These are phyloP conservation scores for Cygnus buccinator DNA, from an alignment of 2,113 vertebrate species.

Conservation along the genomic window DNA sequence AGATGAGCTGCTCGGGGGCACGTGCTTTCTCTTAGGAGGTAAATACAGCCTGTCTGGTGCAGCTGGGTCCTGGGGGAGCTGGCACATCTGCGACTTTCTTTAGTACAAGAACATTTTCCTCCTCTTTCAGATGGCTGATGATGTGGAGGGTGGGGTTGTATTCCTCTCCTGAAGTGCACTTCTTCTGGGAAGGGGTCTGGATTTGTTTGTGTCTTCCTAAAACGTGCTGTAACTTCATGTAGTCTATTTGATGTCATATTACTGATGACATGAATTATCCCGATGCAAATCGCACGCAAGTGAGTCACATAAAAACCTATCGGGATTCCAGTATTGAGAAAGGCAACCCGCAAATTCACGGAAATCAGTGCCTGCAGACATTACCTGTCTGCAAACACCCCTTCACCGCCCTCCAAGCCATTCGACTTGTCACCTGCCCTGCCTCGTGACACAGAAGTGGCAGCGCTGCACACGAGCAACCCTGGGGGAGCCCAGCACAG, in stretches of 20 bases:
- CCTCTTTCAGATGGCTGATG: not conserved
- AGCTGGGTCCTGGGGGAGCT: not conserved
- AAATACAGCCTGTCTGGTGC: not conserved
- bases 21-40: not conserved
- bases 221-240: rapidly evolving
- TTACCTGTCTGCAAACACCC: not conserved
- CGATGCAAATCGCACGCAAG: not conserved
- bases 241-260: not conserved
- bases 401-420: not conserved
- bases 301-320: not conserved
- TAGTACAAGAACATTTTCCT: not conserved
- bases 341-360: not conserved
- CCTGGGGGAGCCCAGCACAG: not conserved
- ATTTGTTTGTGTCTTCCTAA: not conserved
- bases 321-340: not conserved
- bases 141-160: not conserved
- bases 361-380: not conserved
- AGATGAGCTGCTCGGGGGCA: not conserved
- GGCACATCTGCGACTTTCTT: not conserved
- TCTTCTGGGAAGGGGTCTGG: not conserved
- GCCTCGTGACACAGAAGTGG: not conserved
- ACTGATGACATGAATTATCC: not conserved
- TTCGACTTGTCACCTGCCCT: not conserved
- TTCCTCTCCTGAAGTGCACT: not conserved
- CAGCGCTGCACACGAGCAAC: not conserved